phyloP scores from a whole-genome alignment of 2,113 vertebrate genomes.

The Arenaria interpres region DNA sequence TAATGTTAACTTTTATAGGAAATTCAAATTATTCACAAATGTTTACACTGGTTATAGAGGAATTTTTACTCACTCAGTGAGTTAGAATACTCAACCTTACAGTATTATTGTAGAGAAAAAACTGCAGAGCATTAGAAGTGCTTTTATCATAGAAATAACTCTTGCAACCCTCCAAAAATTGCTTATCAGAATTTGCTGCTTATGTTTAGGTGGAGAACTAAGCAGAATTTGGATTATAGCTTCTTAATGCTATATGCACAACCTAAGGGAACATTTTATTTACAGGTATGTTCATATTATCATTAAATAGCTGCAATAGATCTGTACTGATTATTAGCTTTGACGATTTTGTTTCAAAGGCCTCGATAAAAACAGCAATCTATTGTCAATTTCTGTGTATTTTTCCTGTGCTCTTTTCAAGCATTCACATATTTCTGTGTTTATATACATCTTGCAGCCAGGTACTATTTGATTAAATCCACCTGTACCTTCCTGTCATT shows the following conservation, averaged over 20 bases:
- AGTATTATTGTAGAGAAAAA: neutral
- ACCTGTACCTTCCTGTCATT: neutral
- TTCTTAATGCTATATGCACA: slow-evolving; percentile 93
- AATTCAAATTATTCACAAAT: neutral
- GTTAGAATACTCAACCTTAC: neutral
- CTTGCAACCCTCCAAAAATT: neutral
- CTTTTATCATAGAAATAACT: neutral
- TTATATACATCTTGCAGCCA: neutral
- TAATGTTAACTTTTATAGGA: neutral
- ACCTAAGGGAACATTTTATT: slow-evolving; percentile 85
- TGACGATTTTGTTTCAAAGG: neutral
- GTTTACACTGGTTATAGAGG: neutral
- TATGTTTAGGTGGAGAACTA: slow-evolving; percentile 85
- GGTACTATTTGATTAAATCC: neutral
- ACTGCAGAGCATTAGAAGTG: neutral
- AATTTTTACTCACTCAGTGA: neutral
- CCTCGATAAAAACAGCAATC: neutral
- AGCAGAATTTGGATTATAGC: slow-evolving; percentile 92
- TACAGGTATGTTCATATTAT: slow-evolving; percentile 82
- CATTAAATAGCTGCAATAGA: neutral
- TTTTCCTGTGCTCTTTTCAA: neutral
- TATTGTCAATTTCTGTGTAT: neutral
- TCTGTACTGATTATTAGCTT: neutral
- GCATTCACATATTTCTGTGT: neutral
- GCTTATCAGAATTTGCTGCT: slow-evolving; percentile 55